Conservation (phyloP, 2,888 invertebrate species). For the Caenorhabditis auriculariae region DNA sequence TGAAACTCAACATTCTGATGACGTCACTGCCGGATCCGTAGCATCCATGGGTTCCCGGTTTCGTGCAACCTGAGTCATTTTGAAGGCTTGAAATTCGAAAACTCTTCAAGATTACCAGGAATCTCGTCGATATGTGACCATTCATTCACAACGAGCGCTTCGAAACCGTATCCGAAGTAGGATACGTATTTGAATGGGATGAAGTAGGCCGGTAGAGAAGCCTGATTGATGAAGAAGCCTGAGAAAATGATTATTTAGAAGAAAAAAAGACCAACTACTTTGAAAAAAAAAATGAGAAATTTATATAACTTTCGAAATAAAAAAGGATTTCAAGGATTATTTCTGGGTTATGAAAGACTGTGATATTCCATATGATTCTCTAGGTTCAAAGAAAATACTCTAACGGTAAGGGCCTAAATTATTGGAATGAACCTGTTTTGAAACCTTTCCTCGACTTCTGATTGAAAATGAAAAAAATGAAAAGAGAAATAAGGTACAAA, state of each 20-base stretch:
- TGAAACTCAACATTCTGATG: conserved; percentile 45
- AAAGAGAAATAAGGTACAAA: too few relatives aligned
- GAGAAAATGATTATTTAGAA: too few relatives aligned
- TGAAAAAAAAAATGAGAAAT: background rate
- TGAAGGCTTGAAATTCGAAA: background rate
- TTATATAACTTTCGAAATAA: too few relatives aligned
- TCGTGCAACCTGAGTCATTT: background rate
- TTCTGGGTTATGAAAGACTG: too few relatives aligned
- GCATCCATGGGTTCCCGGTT: conserved; percentile 11
- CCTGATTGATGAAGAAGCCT: conserved; percentile 74
- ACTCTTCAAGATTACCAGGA: conserved; percentile 30
- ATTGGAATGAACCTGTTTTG: too few relatives aligned
- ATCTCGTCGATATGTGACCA: conserved; percentile 62
- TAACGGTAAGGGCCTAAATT: too few relatives aligned
- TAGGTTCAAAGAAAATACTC: too few relatives aligned
- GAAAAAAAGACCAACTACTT: background rate
- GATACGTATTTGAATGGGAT: conserved; percentile 64
- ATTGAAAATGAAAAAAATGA: too few relatives aligned
- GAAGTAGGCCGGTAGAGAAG: conserved; percentile 66
- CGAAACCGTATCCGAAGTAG: conserved; percentile 65
- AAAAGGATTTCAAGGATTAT: too few relatives aligned
- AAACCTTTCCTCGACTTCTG: too few relatives aligned
- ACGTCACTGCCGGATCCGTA: conserved; percentile 43
- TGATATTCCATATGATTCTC: too few relatives aligned
- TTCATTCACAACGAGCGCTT: conserved; percentile 64